Evolutionary conservation across 2,113 vertebrate species (phyloP).

Genomic region (Fukomys damarensis): DNA sequence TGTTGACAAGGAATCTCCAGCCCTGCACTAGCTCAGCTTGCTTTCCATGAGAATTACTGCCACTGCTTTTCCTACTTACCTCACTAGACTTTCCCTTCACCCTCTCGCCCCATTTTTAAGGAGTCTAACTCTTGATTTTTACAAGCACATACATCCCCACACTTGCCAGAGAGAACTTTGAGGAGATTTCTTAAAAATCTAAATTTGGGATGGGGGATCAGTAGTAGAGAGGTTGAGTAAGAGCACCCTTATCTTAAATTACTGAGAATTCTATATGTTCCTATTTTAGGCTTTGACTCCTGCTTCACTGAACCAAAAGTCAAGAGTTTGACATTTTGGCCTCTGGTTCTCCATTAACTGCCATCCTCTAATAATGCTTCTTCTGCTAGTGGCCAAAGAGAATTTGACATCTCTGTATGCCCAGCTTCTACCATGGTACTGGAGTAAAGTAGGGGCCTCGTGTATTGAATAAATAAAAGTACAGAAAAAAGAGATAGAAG

Average conservation of each 20-base stretch:
- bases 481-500: background rate
- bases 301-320: slow-evolving; percentile 10
- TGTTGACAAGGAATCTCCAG: background rate
- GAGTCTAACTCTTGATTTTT: slow-evolving; percentile 1
- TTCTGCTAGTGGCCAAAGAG: background rate
- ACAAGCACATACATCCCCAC: background rate
- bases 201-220: background rate
- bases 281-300: background rate
- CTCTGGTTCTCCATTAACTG: background rate
- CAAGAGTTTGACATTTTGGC: background rate
- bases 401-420: background rate
- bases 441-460: background rate
- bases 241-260: slow-evolving; percentile 22
- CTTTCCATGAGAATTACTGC: background rate
- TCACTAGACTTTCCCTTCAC: background rate
- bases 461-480: background rate
- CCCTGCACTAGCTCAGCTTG: background rate
- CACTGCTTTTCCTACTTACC: background rate
- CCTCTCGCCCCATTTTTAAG: background rate
- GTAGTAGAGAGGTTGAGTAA: background rate
- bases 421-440: background rate
- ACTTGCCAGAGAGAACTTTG: background rate
- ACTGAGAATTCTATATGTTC: slow-evolving; percentile 1
- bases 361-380: background rate
- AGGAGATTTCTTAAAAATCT: background rate